phyloP scores from a whole-genome alignment of 2,888 invertebrate genomes.

The Eudasyphora cyanicolor region DNA sequence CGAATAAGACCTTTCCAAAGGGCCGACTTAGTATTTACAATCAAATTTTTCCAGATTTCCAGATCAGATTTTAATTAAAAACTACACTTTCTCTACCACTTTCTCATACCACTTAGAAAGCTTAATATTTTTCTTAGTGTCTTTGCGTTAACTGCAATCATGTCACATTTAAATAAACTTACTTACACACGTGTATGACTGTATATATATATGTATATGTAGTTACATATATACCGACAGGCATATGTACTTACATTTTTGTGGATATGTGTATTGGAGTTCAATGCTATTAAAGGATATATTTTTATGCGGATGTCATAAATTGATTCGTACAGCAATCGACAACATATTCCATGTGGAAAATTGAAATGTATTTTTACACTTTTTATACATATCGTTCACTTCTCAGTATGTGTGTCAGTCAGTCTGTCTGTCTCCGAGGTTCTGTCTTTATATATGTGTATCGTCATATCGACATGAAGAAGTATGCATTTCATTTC shows the following conservation, averaged over 20 bases:
- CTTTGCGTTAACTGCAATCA: constrained; percentile 45
- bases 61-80: too few relatives aligned
- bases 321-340: constrained; percentile 73
- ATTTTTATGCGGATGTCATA: constrained; percentile 72
- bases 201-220: constrained; percentile 36
- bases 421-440: neutral
- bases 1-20: too few relatives aligned
- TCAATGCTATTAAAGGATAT: constrained; percentile 39
- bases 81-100: too few relatives aligned
- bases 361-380: constrained; percentile 72
- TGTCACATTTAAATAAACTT: constrained; percentile 49
- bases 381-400: neutral
- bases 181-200: constrained; percentile 35
- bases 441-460: constrained; percentile 19
- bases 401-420: constrained; percentile 60
- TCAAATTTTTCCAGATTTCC: too few relatives aligned
- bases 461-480: too few relatives aligned
- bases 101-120: too few relatives aligned
- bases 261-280: constrained; percentile 15
- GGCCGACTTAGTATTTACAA: too few relatives aligned
- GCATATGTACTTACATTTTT: too few relatives aligned
- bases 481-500: neutral
- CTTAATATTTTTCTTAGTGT: constrained; percentile 18
- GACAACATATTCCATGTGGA: constrained; percentile 74
- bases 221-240: too few relatives aligned